phyloP scores from a whole-genome alignment of 2,888 invertebrate genomes.

The Lepeophtheirus nordmannii region DNA sequence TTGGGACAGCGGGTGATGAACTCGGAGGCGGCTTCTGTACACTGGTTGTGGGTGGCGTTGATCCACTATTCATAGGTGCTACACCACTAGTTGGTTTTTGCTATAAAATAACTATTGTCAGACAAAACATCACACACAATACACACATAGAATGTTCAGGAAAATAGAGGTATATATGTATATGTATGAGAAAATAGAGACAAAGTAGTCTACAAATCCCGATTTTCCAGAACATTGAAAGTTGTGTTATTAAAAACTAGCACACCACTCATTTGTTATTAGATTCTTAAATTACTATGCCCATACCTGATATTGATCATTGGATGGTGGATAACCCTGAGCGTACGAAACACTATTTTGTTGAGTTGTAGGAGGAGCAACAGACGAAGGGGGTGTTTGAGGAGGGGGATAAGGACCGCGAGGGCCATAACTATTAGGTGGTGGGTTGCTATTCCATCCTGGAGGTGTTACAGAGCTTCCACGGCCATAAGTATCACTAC shows the following conservation, averaged over 20 bases:
- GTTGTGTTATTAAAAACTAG: no score
- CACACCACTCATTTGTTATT: no score
- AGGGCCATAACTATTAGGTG: constrained; percentile 4
- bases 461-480: background rate
- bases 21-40: constrained; percentile 24
- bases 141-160: background rate
- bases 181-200: background rate
- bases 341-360: background rate
- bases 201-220: no score
- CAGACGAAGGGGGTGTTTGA: background rate
- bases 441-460: constrained; percentile 4
- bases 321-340: background rate
- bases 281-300: no score
- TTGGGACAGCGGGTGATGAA: constrained; percentile 9
- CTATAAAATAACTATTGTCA: constrained; percentile 10
- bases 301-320: background rate
- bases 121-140: background rate
- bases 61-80: background rate
- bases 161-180: background rate
- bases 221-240: no score
- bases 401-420: background rate
- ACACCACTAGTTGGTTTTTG: constrained; percentile 2
- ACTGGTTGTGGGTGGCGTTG: constrained; percentile 15
- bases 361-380: background rate
- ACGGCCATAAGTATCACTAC: constrained; percentile 28